Percentiles rank a stretch among this genome's conserved stretches.
Conservation (phyloP, 2,797 vertebrate genomes). For the Melanotaenia nigrans region DNA sequence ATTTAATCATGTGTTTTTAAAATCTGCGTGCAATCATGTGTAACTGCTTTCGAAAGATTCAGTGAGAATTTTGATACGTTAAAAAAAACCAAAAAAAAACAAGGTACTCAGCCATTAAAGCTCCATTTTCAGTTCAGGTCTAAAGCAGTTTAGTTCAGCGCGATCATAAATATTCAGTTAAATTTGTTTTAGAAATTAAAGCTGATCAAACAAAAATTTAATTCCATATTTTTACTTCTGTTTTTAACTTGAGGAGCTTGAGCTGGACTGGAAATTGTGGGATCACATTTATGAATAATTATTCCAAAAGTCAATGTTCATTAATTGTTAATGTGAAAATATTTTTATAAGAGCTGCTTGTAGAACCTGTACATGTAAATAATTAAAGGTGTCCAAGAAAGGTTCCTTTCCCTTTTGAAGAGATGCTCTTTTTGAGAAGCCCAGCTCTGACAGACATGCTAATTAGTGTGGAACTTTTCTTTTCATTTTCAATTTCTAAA, state of each 20-base stretch:
- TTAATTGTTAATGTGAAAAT: neutral
- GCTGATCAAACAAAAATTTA: neutral
- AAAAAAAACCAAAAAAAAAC: no score
- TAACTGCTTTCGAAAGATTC: neutral
- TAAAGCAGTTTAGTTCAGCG: conserved; percentile 2
- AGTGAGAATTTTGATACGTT: neutral
- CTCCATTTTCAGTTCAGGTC: neutral
- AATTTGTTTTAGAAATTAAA: neutral
- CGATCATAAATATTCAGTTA: conserved; percentile 7
- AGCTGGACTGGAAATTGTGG: neutral
- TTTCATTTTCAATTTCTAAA: conserved; percentile 2
- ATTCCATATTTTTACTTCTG: neutral
- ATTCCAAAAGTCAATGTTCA: neutral
- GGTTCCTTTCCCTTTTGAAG: neutral
- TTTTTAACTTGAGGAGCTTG: conserved; percentile 11
- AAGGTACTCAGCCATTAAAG: neutral
- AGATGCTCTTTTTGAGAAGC: neutral
- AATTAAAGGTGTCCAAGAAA: neutral
- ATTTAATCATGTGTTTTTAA: conserved; percentile 29
- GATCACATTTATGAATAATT: neutral
- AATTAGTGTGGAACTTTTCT: conserved; percentile 5
- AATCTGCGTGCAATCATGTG: conserved; percentile 13
- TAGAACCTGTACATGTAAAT: neutral
- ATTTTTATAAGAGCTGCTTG: conserved; percentile 11
- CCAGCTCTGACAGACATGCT: conserved; percentile 5